A percentile compares a stretch with the other conserved stretches of the same genome.
Conservation (phyloP, 2,113 vertebrate genomes). For the Ovis canadensis region DNA sequence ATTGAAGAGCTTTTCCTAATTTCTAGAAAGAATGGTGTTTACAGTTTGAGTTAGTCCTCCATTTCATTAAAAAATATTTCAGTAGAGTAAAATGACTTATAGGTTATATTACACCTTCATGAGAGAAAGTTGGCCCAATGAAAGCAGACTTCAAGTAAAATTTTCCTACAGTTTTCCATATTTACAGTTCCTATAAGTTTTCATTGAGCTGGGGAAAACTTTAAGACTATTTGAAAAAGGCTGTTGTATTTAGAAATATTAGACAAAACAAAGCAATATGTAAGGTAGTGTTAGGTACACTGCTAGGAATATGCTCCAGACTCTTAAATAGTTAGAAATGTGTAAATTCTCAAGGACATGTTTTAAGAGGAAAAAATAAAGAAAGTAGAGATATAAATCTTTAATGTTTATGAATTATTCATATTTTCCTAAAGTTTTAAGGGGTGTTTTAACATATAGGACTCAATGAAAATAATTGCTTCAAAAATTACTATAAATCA, state of each 20-base stretch:
- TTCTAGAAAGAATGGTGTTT: not conserved
- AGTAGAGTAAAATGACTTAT: not conserved
- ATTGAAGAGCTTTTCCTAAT: not conserved
- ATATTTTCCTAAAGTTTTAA: not conserved
- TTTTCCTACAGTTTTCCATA: not conserved
- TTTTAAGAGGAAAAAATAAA: not conserved
- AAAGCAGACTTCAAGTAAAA: not conserved
- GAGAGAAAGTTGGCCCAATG: not conserved
- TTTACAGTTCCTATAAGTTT: not conserved
- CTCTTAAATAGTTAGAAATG: not conserved
- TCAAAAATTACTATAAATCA: not conserved
- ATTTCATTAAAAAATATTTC: not conserved
- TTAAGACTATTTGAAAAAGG: not conserved
- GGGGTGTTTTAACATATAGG: not conserved
- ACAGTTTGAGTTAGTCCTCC: not conserved
- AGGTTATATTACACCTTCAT: not conserved
- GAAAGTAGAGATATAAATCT: not conserved
- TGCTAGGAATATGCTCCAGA: not conserved
- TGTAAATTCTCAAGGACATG: not conserved
- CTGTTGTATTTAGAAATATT: not conserved
- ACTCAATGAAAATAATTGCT: not conserved
- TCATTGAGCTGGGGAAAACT: not conserved
- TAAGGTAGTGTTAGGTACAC: not conserved
- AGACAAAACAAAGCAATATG: not conserved
- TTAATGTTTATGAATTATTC: not conserved